phyloP scores from a whole-genome alignment of 2,113 vertebrate species.

The Romanogobio albipinnatus region DNA sequence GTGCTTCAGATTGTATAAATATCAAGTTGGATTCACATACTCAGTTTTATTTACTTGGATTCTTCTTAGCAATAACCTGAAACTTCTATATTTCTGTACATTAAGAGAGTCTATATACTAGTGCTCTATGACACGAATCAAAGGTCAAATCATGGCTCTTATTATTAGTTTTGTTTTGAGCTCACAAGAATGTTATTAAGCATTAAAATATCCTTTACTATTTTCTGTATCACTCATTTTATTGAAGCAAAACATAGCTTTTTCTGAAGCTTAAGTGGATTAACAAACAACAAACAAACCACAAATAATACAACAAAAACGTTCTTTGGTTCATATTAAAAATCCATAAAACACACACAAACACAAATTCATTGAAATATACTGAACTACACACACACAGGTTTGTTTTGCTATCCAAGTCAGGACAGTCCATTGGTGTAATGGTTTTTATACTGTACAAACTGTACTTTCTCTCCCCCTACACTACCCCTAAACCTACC shows the following conservation, averaged over 20 bases:
- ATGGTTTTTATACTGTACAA: too few relatives aligned
- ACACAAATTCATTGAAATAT: not conserved
- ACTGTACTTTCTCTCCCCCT: too few relatives aligned
- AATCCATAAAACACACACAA: not conserved
- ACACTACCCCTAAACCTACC: too few relatives aligned
- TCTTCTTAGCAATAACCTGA: not conserved
- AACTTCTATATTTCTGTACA: not conserved
- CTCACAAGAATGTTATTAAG: not conserved
- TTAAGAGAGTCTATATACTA: not conserved
- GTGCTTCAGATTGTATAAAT: constrained; percentile 20
- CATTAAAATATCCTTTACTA: not conserved
- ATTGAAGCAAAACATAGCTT: not conserved
- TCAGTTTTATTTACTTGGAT: constrained; percentile 6
- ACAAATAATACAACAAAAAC: not conserved
- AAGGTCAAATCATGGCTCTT: not conserved
- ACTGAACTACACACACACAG: not conserved
- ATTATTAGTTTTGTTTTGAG: not conserved
- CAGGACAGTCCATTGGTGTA: too few relatives aligned
- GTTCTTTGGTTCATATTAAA: not conserved
- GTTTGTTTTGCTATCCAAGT: too few relatives aligned
- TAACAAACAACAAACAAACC: not conserved
- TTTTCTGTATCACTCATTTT: not conserved
- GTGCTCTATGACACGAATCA: not conserved
- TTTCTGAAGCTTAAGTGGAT: not conserved
- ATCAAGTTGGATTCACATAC: not conserved